Base-by-base conservation (phyloP, 2,888 invertebrate species). In the Cylloceria caligata region DNA sequence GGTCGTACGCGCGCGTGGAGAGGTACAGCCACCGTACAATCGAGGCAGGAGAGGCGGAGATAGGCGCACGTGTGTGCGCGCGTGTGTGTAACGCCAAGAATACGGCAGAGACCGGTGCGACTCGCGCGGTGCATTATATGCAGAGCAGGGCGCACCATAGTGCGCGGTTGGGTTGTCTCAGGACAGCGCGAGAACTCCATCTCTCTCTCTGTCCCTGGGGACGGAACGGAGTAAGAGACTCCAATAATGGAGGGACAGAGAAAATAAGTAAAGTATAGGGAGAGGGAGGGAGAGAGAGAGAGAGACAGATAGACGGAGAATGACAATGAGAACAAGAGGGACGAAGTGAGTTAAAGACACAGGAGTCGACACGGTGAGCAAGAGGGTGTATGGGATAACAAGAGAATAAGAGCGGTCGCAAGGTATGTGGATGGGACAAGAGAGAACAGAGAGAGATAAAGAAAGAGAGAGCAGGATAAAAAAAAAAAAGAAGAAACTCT, bases 141-240 rank as follows among this genome's bases (percentile, higher is more conserved):
- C 91, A 92, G 92, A 92, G 87, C 88, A 91, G 92, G 90, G 88
- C 88, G 88, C 88, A 90, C 90, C 89, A 88, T 89, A 88, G 88
- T 87, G 90, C 88, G 86, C 85, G 86, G 75, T 79, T 77, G 86
- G 85, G 65, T 64, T 49, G 73, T 65, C 34, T 49, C 71, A 75
- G 67, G 62, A 73, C 73, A 34, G 49, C 68, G 67, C 77, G 65
- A 62, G 69, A 72, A 60, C 60, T 74, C 19, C 27, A 55, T 67
- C 27, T 67, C 55, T 72, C 67, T 67, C 52, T 57, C n/a, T 1
- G 27, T 47, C 72, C 34, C 39, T 36, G 34, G 42, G 5, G 39
- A 21, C n/a, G 34, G 73, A 39, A 52, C 49, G 6, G 73, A 67
- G 72, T 11, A 73, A 60, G 52, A 68, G 62, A 39, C 78, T 49